phyloP scores from a whole-genome alignment of 1,140 invertebrate species.

The Aphaenogaster ashmeadi region DNA sequence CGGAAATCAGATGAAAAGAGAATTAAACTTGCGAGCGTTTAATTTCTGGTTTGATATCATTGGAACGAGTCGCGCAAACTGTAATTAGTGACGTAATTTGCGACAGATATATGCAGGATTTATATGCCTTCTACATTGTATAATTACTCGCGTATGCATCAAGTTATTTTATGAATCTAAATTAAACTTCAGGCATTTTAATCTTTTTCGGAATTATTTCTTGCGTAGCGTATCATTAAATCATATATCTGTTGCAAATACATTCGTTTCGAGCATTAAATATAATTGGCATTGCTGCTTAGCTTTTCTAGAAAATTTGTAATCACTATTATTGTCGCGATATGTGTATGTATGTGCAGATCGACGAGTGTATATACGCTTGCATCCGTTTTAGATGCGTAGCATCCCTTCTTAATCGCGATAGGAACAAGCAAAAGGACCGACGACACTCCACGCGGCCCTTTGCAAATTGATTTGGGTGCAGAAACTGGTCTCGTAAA shows the following conservation, averaged over 20 bases:
- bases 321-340: conserved; percentile 44
- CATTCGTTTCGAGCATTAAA: neutral
- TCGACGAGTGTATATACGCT: neutral
- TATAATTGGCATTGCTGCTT: conserved; percentile 15
- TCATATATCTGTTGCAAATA: conserved; percentile 7
- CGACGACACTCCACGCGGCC: conserved; percentile 38
- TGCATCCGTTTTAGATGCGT: conserved; percentile 1
- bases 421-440: conserved; percentile 38
- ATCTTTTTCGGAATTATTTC: neutral
- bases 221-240: conserved; percentile 1
- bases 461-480: conserved; percentile 73
- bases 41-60: neutral
- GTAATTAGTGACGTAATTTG: neutral
- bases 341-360: too few relatives aligned
- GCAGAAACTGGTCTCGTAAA: conserved; percentile 76
- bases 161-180: neutral
- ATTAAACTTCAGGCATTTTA: neutral
- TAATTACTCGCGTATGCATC: neutral
- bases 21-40: neutral
- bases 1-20: neutral
- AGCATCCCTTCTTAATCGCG: conserved; percentile 10
- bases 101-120: neutral
- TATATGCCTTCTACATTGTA: conserved; percentile 2
- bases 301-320: neutral
- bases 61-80: neutral